These are phyloP conservation scores for Drosophila sechellia DNA, from an alignment of 1,140 invertebrate species.

Conservation along the genomic window DNA sequence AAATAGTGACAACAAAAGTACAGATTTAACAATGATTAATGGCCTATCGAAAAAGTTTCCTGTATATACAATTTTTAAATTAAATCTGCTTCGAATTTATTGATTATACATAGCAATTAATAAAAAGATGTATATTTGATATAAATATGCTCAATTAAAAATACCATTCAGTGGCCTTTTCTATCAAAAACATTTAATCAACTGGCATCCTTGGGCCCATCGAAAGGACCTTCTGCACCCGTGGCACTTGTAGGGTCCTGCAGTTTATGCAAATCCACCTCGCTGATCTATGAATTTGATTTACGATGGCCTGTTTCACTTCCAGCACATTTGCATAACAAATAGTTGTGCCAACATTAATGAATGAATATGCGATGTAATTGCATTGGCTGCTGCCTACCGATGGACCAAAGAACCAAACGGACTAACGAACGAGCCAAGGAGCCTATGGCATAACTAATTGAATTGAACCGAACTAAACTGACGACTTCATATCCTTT, in stretches of 20 bases:
- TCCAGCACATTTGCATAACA: conserved; percentile 41
- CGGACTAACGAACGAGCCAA: neutral
- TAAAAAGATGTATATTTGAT: too few relatives aligned
- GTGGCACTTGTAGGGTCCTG: neutral
- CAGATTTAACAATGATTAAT: neutral
- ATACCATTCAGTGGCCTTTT: neutral
- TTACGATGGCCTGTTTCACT: conserved; percentile 44
- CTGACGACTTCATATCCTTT: conserved; percentile 20
- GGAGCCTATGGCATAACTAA: conserved; percentile 29
- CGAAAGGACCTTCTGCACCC: conserved; percentile 8
- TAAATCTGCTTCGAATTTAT: neutral
- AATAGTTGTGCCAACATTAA: conserved; percentile 40
- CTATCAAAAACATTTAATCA: neutral
- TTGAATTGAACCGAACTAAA: conserved; percentile 39
- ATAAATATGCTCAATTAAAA: neutral
- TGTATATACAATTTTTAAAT: too few relatives aligned
- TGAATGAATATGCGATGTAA: conserved; percentile 51
- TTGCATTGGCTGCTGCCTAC: conserved; percentile 25
- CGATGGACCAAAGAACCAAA: neutral
- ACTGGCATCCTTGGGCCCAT: conserved; percentile 1
- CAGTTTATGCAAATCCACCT: conserved; percentile 38
- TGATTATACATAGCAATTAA: too few relatives aligned
- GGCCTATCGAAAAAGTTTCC: too few relatives aligned
- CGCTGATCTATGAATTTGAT: conserved; percentile 64
- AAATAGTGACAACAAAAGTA: neutral